A percentile compares a stretch with the other conserved stretches of the same genome.
Conservation (phyloP, 1,140 invertebrate genomes). For the Diachasmimorpha longicaudata region DNA sequence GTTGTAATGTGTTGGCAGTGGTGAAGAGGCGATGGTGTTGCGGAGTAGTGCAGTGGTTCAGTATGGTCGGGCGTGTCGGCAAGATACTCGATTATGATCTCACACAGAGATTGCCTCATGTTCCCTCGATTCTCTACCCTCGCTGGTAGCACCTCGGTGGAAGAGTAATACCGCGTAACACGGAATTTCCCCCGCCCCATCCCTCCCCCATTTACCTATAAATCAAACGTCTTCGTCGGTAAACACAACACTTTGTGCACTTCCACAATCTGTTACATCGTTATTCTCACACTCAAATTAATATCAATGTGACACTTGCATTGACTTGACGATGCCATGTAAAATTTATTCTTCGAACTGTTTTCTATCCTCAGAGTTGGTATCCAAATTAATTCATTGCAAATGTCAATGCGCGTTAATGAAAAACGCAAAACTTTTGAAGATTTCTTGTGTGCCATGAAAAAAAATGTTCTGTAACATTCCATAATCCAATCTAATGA, state of each 20-base stretch:
- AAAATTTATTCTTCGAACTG: no score
- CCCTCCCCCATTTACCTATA: conserved; percentile 38
- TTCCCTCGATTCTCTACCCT: conserved; percentile 29
- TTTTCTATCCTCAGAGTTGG: no score
- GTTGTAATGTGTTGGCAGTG: neutral
- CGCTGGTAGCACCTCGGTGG: neutral
- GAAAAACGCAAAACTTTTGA: no score
- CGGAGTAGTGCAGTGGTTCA: conserved; percentile 16
- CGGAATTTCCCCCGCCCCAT: no score
- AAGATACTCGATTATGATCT: conserved; percentile 36
- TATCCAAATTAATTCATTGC: no score
- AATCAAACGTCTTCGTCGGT: conserved; percentile 39
- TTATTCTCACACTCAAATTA: conserved; percentile 21
- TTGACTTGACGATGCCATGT: neutral
- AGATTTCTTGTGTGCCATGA: no score
- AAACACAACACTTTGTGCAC: conserved; percentile 6
- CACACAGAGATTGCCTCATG: conserved; percentile 35
- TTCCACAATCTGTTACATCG: conserved; percentile 32
- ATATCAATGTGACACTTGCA: neutral
- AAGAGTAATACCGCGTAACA: conserved; percentile 36
- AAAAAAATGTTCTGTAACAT: no score
- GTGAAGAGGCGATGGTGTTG: neutral
- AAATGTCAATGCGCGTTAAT: no score
- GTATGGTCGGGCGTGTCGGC: conserved; percentile 22
- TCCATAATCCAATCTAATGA: no score